Base-by-base conservation (phyloP, 2,888 invertebrate genomes). In the Steromphala cineraria region DNA sequence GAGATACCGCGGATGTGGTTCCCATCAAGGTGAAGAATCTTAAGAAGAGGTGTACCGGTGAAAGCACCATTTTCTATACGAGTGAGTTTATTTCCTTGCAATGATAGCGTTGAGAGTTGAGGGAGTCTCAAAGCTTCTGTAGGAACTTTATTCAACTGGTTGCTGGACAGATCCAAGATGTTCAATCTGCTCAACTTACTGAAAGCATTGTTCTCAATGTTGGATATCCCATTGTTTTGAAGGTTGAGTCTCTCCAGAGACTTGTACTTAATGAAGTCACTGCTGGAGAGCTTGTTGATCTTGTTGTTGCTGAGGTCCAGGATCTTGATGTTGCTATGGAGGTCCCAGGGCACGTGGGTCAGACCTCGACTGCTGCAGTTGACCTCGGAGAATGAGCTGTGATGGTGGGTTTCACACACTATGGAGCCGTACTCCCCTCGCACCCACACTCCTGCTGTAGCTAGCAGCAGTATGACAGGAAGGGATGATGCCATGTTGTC, bases 221-320 rank as follows among this genome's bases (percentile, higher is more conserved):
- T 81, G 2, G 81, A 81, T n/a, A 91, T 82, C 19, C 88, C 86
- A 78, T 90, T 91, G 80, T 90, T 90, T 28, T 85, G 83, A 24
- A 91, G 80, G 81, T 86, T 86, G 17, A 91, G 80, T 53, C 87
- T 84, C 53, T 85, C 86, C 21, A 91, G 83, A 67, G 82, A 86
- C 36, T 83, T 84, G 82, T 90, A 90, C 82, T 88, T 89, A 24
- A 88, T 88, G 85, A 91, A 91, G n/a, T 87, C 86, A 31, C 83
- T 84, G 56, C 85, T 82, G 15, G 74, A 81, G 8, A 90, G 81
- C 24, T 81, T 76, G 7, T 78, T 80, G n/a, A 91, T 84, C 28
- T 81, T 81, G 79, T 91, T 90, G 76, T 89, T 86, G 24, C 87
- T 86, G 67, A 91, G 86, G 82, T 91, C 89, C 8, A 91, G 81